Base-by-base conservation (phyloP, 2,888 invertebrate species). In the Spodoptera littoralis region DNA sequence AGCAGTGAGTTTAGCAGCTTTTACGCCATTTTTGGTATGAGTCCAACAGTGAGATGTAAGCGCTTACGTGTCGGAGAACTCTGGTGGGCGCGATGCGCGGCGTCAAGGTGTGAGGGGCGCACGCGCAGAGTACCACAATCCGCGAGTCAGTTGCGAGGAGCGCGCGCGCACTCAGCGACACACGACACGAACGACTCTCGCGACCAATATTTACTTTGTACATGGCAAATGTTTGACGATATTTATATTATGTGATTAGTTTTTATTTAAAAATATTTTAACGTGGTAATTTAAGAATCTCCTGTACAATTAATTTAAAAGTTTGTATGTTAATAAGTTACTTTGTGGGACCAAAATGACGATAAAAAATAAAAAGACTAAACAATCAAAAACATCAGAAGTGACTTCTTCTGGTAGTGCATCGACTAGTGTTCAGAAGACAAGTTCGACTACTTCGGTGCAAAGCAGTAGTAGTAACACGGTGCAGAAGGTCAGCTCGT, bases 301-400 rank as follows among this genome's bases (percentile, higher is more conserved):
- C 90, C 64, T 86, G 74, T 85, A 79, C 43, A 47, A 73, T 76
- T 81, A 82, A 79, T 82, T 65, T 45, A 76, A 70, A 70, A 79
- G 56, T 81, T 82, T 79, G 76, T 81, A 84, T 79, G 77, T 79
- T 76, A 75, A 69, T 80, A 77, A 77, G 83, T 82, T 81, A 86
- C 84, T 77, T 81, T 64, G 90, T 90, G 92, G 80, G 82, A 88
- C 83, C 86, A 94, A 93, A 92, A 95, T 95, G 95, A 94, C 95
- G 81, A 94, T 95, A 86, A 95, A 95, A 92, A 94, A 94, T 88
- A 95, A 95, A 94, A 95, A 95, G 92, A 94, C 92, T 94, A 94
- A 94, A 76, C 90, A 92, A 84, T 87, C 92, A 61, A 92, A 91
- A 79, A 84, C 90, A 73, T 89, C 92, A 65, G 91, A 91, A 85